Evolutionary conservation across 2,113 vertebrate species (phyloP).

Genomic region (Chionomys nivalis): DNA sequence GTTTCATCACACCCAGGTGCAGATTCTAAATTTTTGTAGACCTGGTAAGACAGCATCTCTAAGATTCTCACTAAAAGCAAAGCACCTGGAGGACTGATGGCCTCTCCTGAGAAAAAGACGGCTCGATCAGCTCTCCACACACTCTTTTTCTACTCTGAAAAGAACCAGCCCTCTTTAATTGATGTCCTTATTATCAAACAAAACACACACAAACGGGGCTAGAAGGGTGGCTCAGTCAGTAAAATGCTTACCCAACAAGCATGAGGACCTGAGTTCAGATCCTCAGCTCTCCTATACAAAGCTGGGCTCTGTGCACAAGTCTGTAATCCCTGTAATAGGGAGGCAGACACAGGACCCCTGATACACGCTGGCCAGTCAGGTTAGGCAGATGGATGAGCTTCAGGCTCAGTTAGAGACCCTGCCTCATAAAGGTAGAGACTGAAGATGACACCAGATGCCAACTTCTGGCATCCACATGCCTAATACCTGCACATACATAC

Average conservation of each 20-base stretch:
- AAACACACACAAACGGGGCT: background rate
- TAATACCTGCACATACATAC: background rate
- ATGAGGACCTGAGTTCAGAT: background rate
- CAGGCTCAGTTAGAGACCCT: background rate
- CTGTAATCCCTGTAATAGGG: background rate
- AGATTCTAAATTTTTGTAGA: constrained; percentile 24
- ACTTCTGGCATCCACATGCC: background rate
- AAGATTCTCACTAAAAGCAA: constrained; percentile 39
- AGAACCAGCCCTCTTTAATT: constrained; percentile 17
- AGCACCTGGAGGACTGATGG: background rate
- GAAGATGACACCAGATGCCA: background rate
- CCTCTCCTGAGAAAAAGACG: constrained; percentile 20
- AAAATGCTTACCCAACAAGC: background rate
- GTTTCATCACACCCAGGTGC: background rate
- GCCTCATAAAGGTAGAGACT: background rate
- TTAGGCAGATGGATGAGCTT: background rate
- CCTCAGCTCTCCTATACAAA: background rate
- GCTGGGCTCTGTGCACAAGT: background rate
- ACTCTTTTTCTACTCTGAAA: constrained; percentile 14
- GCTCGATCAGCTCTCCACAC: background rate
- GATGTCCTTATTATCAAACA: constrained; percentile 20
- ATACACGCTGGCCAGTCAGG: background rate
- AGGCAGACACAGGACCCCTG: background rate
- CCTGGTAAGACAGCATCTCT: constrained; percentile 2
- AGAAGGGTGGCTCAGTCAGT: background rate